Base-by-base conservation (phyloP, 2,888 invertebrate genomes). In the Dione juno region DNA sequence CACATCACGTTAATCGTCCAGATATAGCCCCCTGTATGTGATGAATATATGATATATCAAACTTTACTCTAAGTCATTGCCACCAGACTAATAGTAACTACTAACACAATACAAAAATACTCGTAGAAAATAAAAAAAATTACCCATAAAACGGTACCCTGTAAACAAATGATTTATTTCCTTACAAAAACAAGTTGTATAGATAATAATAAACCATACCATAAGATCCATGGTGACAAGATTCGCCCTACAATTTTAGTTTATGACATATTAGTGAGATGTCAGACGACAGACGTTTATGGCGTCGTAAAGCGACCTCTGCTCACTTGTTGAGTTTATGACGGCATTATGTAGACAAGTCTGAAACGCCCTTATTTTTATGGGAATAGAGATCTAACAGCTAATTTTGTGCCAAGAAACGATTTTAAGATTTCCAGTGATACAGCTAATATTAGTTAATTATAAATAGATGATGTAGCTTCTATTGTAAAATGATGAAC, bases 191-290 rank as follows among this genome's bases (percentile, higher is more conserved):
- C n/a, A 61, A 45, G 28, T 61, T 61, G 28, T 61, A 61, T 43
- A 45, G 28, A 61, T 45, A 61, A 45, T 43, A 61, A 61, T 61
- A 45, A 45, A 16, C 10, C 28, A 35, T 28, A 45, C 21, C 45
- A 45, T 45, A 61, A 61, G 43, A 45, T 16, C 45, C 43, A 54
- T 54, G 74, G 77, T 76, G 80, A 76, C 74, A 75, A 75, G 75
- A 77, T 77, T 77, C 76, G 70, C 77, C 77, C 77, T 74, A 74
- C 77, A 75, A 73, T 74, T 76, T 73, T 80, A 80, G 76, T 89
- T 89, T 89, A 90, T 90, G 89, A 89, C 85, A 87, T 88, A 89
- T 88, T 88, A 90, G 89, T 90, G 85, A 90, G 90, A 87, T 84
- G 90, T 87, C 87, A 86, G 78, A 80, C 80, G 77, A 84, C 84